These are phyloP conservation scores for Peromyscus eremicus DNA, from an alignment of 2,797 vertebrate species.

Conservation along the genomic window DNA sequence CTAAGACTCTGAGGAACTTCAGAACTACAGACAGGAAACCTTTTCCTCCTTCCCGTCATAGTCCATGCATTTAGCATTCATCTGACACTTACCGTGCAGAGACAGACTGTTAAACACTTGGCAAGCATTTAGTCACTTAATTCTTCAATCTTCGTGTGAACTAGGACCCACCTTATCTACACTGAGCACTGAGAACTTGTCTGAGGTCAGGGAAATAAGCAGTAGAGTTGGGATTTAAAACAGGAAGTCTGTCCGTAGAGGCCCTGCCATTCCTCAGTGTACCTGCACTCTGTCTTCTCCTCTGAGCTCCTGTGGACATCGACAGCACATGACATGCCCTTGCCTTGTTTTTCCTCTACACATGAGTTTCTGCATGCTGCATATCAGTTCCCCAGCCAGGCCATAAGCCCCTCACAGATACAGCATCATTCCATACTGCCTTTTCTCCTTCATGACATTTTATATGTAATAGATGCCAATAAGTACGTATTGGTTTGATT, in stretches of 20 bases:
- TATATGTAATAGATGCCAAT: conserved; percentile 5
- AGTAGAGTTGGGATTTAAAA: neutral
- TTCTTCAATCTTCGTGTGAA: neutral
- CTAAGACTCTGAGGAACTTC: neutral
- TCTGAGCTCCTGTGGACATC: accelerated
- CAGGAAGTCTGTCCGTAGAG: neutral
- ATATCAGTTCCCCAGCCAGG: neutral
- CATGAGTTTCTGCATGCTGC: neutral
- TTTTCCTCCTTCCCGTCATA: neutral
- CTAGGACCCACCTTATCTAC: neutral
- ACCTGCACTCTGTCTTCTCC: accelerated
- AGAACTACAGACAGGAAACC: neutral
- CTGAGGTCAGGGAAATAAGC: neutral
- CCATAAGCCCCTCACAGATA: neutral
- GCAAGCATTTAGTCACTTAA: conserved; percentile 8
- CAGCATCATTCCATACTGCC: neutral
- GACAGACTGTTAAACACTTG: conserved; percentile 1
- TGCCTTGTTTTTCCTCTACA: accelerated
- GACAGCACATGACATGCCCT: neutral
- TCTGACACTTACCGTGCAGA: accelerated
- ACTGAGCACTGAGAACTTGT: neutral
- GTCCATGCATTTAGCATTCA: neutral
- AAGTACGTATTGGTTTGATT: conserved; percentile 66
- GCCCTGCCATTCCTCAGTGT: neutral
- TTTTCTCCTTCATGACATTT: neutral